Conservation (phyloP, 2,113 vertebrate species). For the Eretmochelys imbricata region DNA sequence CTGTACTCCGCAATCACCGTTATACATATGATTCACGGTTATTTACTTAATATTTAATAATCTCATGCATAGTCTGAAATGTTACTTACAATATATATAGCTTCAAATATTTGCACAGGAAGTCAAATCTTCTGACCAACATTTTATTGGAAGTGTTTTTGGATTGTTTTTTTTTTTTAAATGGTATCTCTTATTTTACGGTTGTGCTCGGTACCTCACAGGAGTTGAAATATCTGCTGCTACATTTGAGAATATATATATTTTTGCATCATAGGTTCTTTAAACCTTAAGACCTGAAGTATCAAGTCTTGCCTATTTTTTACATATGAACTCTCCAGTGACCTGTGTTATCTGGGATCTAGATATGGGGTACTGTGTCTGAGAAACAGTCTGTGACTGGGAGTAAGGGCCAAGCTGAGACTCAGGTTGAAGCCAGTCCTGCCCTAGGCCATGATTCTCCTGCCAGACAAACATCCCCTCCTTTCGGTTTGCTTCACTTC, state of each 20-base stretch:
- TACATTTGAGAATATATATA: background rate
- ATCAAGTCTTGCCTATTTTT: background rate
- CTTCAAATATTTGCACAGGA: slow-evolving; percentile 72
- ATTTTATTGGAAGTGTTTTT: slow-evolving; percentile 53
- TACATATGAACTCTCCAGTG: background rate
- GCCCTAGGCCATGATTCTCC: background rate
- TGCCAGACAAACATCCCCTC: background rate
- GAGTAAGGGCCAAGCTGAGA: background rate
- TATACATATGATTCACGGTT: slow-evolving; percentile 60
- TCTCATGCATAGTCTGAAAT: slow-evolving; percentile 57
- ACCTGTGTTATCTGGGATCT: background rate
- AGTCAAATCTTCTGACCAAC: slow-evolving; percentile 51
- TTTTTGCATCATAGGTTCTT: slow-evolving; percentile 30
- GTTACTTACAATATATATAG: slow-evolving; percentile 51
- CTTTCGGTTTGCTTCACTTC: rapidly evolving
- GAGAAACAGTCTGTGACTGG: background rate
- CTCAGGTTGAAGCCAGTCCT: background rate
- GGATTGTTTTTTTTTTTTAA: slow-evolving; percentile 17
- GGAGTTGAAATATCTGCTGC: background rate
- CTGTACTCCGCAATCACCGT: slow-evolving; percentile 72
- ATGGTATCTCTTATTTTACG: slow-evolving; percentile 30
- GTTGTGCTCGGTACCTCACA: background rate
- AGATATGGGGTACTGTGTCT: background rate
- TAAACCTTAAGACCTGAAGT: background rate
- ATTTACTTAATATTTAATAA: slow-evolving; percentile 76